phyloP scores from a whole-genome alignment of 2,888 invertebrate genomes.

The Volucella zonaria region DNA sequence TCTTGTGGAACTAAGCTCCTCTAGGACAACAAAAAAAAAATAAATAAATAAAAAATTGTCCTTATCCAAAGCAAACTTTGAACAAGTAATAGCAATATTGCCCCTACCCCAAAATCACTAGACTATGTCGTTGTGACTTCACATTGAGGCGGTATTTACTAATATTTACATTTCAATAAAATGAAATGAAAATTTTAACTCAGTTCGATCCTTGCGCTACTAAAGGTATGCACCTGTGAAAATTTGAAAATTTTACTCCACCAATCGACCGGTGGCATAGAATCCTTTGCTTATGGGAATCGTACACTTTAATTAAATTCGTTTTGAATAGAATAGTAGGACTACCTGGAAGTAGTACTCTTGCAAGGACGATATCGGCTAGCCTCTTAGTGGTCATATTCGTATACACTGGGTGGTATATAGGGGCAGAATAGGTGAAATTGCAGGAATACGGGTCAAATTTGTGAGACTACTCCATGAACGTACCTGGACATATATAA shows the following conservation, averaged over 20 bases:
- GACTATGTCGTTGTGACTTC: constrained; percentile 50
- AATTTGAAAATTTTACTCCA: neutral
- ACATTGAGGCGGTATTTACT: constrained; percentile 38
- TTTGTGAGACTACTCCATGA: constrained; percentile 25
- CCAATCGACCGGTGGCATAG: neutral
- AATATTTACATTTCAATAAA: constrained; percentile 66
- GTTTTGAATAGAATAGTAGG: constrained; percentile 38
- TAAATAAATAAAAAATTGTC: no score
- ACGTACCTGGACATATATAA: constrained; percentile 4
- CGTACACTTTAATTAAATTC: constrained; percentile 70
- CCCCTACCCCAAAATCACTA: constrained; percentile 37
- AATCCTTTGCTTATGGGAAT: constrained; percentile 47
- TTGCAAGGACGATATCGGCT: neutral
- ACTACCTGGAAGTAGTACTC: neutral
- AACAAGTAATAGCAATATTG: constrained; percentile 34
- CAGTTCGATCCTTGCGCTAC: constrained; percentile 42
- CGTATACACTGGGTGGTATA: neutral
- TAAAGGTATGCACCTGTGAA: constrained; percentile 36
- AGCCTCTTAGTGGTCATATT: constrained; percentile 9
- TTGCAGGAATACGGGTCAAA: constrained; percentile 43
- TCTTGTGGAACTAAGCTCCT: constrained; percentile 49
- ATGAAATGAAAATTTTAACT: constrained; percentile 66
- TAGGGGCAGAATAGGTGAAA: constrained; percentile 12
- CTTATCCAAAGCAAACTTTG: no score
- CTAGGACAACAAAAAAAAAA: constrained; percentile 15